Base-by-base conservation (phyloP, 2,888 invertebrate species). In the Parnassius glacialis region DNA sequence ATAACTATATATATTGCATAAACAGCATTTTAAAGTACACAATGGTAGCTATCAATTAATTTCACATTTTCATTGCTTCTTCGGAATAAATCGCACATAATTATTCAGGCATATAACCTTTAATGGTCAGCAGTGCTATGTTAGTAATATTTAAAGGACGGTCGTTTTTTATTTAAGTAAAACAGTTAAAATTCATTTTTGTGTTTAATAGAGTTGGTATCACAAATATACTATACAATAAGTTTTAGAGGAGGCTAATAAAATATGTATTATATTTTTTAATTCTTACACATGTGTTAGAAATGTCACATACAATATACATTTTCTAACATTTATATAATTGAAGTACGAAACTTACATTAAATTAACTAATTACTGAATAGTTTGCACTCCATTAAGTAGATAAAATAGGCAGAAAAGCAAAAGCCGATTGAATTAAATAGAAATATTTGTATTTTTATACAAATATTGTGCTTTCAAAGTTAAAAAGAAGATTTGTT, bases 381-480 rank as follows among this genome's bases (percentile, higher is more conserved):
- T 25, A 51, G n/a, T 48, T 51, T 51, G 25, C 51, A 51, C 10
- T 51, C 25, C 10, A 51, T 51, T 51, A 51, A 25, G 51, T 25
- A 51, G 10, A 10, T 12, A 25, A 51, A 9, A 51, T 51, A 11
- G 11, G 25, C 20, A 25, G 2, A 51, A 47, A 47, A 44, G 20
- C 16, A 55, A 62, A 52, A 41, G 45, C 52, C 44, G 34, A 41
- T 45, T 52, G 12, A 42, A 45, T 45, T 12, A 12, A 45, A 45
- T 12, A 12, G n/a, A 45, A 45, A 45, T 45, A 45, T 45, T 45
- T 45, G 7, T 12, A 34, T 34, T 7, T 34, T 34, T 5, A 34
- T 5, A 34, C 5, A 34, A 34, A 34, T 25, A 25, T 34, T 34
- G 34, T 34, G 34, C 7, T 34, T 25, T 34, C 7, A 34, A 7